phyloP scores from a whole-genome alignment of 2,797 vertebrate genomes.

The Anguilla anguilla region DNA sequence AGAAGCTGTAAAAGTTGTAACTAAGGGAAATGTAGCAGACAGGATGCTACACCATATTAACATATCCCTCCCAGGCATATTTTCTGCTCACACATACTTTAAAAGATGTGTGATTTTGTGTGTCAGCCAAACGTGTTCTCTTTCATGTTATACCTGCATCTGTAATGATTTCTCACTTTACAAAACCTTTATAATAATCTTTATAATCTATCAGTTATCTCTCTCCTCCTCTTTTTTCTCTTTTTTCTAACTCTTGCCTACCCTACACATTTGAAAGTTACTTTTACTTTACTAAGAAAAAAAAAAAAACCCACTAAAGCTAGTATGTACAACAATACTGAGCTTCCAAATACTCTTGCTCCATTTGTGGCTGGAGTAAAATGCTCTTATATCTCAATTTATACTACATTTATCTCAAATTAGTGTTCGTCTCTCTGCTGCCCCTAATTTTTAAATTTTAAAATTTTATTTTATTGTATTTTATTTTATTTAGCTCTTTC shows the following conservation, averaged over 20 bases:
- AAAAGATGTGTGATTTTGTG: not conserved
- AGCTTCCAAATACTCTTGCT: not conserved
- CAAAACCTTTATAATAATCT: not conserved
- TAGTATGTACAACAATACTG: not conserved
- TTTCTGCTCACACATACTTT: not conserved
- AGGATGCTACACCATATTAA: conserved; percentile 12
- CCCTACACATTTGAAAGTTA: not conserved
- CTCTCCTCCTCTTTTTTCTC: not conserved
- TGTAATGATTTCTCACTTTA: not conserved
- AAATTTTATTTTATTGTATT: too few relatives aligned
- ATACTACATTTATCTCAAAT: too few relatives aligned
- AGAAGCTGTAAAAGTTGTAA: conserved; percentile 25
- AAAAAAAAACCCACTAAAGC: not conserved
- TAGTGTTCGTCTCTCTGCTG: too few relatives aligned
- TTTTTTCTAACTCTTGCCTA: not conserved
- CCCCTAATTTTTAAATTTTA: too few relatives aligned
- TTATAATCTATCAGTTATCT: not conserved
- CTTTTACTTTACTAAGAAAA: not conserved
- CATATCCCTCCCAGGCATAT: conserved; percentile 4
- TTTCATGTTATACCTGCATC: not conserved
- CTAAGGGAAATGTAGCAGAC: conserved; percentile 14
- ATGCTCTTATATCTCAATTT: too few relatives aligned
- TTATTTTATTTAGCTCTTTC: too few relatives aligned
- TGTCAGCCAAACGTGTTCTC: not conserved
- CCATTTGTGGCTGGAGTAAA: not conserved